Evolutionary conservation across 2,113 vertebrate species (phyloP), one percentile per base, ranked within the genome.

Genomic region (Cheilinus undulatus): DNA sequence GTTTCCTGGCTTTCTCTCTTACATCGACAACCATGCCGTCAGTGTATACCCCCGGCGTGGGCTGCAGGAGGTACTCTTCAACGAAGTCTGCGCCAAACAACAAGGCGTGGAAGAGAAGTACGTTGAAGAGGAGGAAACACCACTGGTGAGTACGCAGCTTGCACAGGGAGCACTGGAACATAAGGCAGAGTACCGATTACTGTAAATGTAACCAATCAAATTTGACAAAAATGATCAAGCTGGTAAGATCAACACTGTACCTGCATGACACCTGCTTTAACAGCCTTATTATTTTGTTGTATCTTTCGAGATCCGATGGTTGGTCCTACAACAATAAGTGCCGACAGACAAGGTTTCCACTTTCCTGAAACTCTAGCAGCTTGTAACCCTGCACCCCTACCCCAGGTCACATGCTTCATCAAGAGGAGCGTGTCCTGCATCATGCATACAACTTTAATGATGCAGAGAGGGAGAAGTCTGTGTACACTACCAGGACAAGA

Each of bases 1-100:
- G 79, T 83, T 93, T 95, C 78, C 93, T 93, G 46, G 96, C 96
- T 60, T 73, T 93, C 53, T 96, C 95, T 56, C 95, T 90, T 27
- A 96, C 91, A 15, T 94, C 91, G 0, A 95, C 91, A 24, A 94
- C 86, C 62, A 90, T 93, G 0, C 83, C 91, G 0, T 96, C 93
- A 0, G 91, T 92, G 88, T 96, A 96, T 2, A 95, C 84, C 0
- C 88, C 89, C 0, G 96, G 95, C 1, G 93, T 76, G 0, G 95
- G 93, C 7, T 82, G 93, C 58, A 97, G 90, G 66, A 98, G 95
- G 40, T 97, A 98, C 62, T 98, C 94, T 82, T 98, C 97, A 12
- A 97, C 89, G 23, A 99, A 91, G 78, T 99, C 96, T 0, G 95
- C 95, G 7, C 97, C 97, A 1, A 98, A 98, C 46, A 99, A 83